These are phyloP conservation scores for Acrossocheilus wenchowensis DNA, from an alignment of 2,797 vertebrate genomes.

Conservation along the genomic window DNA sequence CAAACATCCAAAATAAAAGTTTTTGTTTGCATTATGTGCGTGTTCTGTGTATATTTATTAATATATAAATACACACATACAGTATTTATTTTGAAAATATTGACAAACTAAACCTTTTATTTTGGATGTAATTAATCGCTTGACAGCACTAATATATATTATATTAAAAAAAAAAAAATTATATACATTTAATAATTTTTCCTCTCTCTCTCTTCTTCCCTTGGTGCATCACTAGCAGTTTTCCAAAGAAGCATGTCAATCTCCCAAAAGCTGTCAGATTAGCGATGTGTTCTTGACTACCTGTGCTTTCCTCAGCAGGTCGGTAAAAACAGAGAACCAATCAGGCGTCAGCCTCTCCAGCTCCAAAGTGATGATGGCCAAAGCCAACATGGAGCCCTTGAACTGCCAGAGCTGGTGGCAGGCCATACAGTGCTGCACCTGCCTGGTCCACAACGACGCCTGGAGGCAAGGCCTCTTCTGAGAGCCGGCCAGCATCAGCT, in stretches of 20 bases:
- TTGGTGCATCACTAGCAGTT: neutral
- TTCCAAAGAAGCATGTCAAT: neutral
- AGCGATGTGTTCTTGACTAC: conserved; percentile 66
- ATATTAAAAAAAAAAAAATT: too few species aligned
- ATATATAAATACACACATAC: too few species aligned
- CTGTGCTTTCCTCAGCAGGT: conserved; percentile 94
- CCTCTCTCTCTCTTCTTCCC: too few species aligned
- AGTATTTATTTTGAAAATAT: too few species aligned
- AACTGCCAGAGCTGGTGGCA: conserved; percentile 99
- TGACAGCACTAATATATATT: too few species aligned
- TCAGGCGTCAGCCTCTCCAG: conserved; percentile 88
- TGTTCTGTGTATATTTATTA: too few species aligned
- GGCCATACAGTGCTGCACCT: conserved; percentile 98
- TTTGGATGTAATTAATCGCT: neutral
- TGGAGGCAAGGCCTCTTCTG: conserved; percentile 94
- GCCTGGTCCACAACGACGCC: conserved; percentile 91
- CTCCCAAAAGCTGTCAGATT: neutral
- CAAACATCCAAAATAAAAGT: too few species aligned
- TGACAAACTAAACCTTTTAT: neutral
- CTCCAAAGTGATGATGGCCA: conserved; percentile 99
- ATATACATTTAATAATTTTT: too few species aligned
- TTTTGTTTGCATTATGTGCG: too few species aligned
- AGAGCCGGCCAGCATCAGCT: conserved; percentile 75
- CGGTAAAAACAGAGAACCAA: conserved; percentile 86
- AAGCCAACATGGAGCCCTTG: conserved; percentile 94